Percentiles rank a stretch among this genome's conserved stretches.
These are phyloP conservation scores for Zaprionus lachaisei DNA, from an alignment of 1,140 invertebrate genomes.

Conservation along the genomic window DNA sequence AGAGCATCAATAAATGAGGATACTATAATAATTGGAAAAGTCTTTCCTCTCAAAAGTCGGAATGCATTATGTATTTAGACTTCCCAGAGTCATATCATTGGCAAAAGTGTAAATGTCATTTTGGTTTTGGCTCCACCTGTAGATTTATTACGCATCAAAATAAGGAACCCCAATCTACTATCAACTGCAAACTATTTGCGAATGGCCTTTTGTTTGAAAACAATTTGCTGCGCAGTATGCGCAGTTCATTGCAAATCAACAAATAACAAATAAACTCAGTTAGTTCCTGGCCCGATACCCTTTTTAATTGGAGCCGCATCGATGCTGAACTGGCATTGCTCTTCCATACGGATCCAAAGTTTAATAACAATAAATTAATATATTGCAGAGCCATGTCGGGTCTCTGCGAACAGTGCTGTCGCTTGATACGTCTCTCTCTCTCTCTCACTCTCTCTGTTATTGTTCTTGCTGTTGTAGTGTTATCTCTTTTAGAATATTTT, in stretches of 20 bases:
- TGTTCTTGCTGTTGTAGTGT: constrained; percentile 12
- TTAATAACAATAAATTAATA: constrained; percentile 71
- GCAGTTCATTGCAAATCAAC: constrained; percentile 1
- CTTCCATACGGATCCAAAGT: constrained; percentile 52
- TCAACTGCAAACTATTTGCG: neutral
- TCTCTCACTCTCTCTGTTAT: neutral
- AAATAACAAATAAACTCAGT: neutral
- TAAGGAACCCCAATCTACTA: too few species aligned
- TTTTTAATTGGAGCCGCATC: constrained; percentile 28
- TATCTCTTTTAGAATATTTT: constrained; percentile 72
- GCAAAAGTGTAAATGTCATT: too few species aligned
- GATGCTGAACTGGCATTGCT: constrained; percentile 13
- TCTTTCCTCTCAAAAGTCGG: too few species aligned
- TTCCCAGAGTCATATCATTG: too few species aligned
- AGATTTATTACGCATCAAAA: too few species aligned
- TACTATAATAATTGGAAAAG: too few species aligned
- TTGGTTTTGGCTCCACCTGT: too few species aligned
- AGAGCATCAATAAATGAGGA: too few species aligned
- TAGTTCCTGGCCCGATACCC: neutral
- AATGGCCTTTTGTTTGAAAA: neutral
- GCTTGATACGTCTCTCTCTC: neutral
- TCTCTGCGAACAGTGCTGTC: neutral
- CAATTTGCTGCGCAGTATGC: neutral
- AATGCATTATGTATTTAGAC: too few species aligned
- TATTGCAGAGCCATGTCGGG: constrained; percentile 8